These are phyloP conservation scores for Takifugu bimaculatus DNA, from an alignment of 2,113 vertebrate species.

Conservation along the genomic window DNA sequence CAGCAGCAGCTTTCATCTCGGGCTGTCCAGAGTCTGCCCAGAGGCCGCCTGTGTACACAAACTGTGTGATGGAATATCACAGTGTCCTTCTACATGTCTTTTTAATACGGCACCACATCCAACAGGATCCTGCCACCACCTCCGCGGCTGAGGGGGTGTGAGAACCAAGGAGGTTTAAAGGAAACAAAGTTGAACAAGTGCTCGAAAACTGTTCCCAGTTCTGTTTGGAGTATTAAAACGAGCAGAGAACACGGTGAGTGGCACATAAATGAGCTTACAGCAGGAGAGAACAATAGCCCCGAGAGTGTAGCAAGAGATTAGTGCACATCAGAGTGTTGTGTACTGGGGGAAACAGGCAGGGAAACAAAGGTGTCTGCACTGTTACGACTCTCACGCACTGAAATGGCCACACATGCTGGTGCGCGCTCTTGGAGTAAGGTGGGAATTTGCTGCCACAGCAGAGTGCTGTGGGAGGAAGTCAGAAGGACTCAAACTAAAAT, in stretches of 20 bases:
- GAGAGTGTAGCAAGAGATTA: slow-evolving; percentile 67
- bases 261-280: slow-evolving; percentile 69
- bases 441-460: slow-evolving; percentile 9
- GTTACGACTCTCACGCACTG: slow-evolving; percentile 25
- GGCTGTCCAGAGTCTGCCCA: slow-evolving; percentile 46
- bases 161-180: slow-evolving; percentile 5
- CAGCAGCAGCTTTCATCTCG: slow-evolving; percentile 59
- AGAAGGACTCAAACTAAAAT: slow-evolving; percentile 9
- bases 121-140: slow-evolving; percentile 31
- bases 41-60: slow-evolving; percentile 61
- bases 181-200: slow-evolving; percentile 44
- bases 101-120: slow-evolving; percentile 44
- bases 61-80: slow-evolving; percentile 51
- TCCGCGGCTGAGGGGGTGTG: slow-evolving; percentile 26
- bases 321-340: slow-evolving; percentile 58
- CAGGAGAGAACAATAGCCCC: slow-evolving; percentile 63
- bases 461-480: slow-evolving; percentile 22
- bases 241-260: slow-evolving; percentile 62
- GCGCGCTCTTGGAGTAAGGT: slow-evolving; percentile 2
- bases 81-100: slow-evolving; percentile 28
- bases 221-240: slow-evolving; percentile 61
- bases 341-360: slow-evolving; percentile 36
- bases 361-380: slow-evolving; percentile 53
- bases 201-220: slow-evolving; percentile 59
- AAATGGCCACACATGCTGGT: slow-evolving; percentile 35